phyloP scores from a whole-genome alignment of 2,888 invertebrate species.

The Scelioninae gen. 1 region DNA sequence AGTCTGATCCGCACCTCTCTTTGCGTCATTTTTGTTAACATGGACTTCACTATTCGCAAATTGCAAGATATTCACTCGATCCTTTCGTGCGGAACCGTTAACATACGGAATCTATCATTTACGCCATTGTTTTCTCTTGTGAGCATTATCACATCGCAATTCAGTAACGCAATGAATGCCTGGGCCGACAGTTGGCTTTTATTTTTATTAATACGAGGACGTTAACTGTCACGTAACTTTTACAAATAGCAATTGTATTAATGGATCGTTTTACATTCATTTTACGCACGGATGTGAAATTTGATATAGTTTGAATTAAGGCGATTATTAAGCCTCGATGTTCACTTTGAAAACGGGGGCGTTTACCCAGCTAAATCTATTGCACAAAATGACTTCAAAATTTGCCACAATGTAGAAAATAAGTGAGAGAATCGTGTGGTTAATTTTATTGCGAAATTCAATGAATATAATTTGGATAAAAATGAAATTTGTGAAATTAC shows the following conservation, averaged over 20 bases:
- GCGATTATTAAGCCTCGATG: too few species aligned
- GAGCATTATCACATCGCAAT: conserved; percentile 24
- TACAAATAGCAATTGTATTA: conserved; percentile 7
- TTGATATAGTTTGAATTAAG: not conserved
- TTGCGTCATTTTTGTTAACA: conserved; percentile 38
- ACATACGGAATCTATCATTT: conserved; percentile 50
- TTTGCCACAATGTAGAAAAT: too few species aligned
- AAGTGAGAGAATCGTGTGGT: too few species aligned
- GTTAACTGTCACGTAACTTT: not conserved
- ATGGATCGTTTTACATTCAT: not conserved
- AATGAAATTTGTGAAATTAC: too few species aligned
- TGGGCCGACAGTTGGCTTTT: not conserved
- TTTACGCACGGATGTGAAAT: not conserved
- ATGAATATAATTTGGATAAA: too few species aligned
- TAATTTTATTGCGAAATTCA: too few species aligned
- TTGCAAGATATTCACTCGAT: conserved; percentile 20
- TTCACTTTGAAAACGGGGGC: too few species aligned
- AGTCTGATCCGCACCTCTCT: conserved; percentile 18
- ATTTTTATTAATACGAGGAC: not conserved
- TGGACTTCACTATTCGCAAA: conserved; percentile 21
- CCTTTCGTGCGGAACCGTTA: conserved; percentile 52
- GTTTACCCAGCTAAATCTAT: too few species aligned
- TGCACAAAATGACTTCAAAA: too few species aligned
- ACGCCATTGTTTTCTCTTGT: conserved; percentile 24
- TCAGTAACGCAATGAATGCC: conserved; percentile 23